Conservation (phyloP, 2,888 invertebrate genomes). For the Xestoiulus laeticollis region DNA sequence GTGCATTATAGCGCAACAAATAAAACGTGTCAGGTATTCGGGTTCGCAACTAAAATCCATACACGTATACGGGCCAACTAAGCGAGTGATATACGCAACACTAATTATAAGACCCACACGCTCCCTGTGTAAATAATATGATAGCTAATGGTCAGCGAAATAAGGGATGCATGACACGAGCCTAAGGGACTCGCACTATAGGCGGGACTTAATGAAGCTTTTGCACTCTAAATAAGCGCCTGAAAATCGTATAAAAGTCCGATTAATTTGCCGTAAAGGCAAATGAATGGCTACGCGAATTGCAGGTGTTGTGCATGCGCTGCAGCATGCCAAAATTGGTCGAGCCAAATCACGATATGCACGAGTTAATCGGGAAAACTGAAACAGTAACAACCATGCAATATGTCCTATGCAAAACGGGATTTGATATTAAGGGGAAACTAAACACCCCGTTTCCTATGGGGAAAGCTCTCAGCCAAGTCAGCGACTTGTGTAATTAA, state of each 20-base stretch:
- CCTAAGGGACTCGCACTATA: not conserved
- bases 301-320: not conserved
- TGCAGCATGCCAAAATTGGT: not conserved
- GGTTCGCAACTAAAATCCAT: not conserved
- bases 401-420: no score
- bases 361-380: no score
- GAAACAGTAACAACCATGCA: no score
- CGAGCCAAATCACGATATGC: no score
- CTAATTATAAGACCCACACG: not conserved
- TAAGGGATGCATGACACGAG: conserved; percentile 38
- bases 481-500: no score
- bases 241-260: not conserved
- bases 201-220: not conserved
- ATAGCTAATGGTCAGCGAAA: conserved; percentile 39
- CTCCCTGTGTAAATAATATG: not conserved
- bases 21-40: conserved; percentile 25
- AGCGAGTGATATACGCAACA: not conserved
- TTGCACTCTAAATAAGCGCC: not conserved
- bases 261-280: not conserved
- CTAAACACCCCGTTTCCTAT: no score
- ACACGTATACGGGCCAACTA: not conserved
- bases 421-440: no score
- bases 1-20: not conserved
- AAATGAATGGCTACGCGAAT: not conserved
- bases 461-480: no score